Base-by-base conservation (phyloP, 2,888 invertebrate genomes). In the Ganaspis brasiliensis region DNA sequence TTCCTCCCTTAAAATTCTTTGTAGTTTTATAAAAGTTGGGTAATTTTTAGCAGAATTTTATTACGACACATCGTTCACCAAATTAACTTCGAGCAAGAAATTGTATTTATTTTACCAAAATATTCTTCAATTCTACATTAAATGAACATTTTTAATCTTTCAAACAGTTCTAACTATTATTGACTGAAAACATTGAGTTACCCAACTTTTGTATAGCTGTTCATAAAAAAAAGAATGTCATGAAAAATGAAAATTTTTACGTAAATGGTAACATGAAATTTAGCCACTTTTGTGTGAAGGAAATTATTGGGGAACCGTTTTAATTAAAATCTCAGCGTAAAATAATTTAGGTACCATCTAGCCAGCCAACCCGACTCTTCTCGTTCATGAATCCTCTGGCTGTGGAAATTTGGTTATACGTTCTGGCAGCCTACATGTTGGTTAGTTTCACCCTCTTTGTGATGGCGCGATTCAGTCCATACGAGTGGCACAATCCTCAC, bases 351-450 rank as follows among this genome's bases (percentile, higher is more conserved):
- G 96, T 97, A 72, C 97, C 97, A 81, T 97, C 96, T 84, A 98
- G 95, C 77, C 97, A 96, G 92, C 97, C 96, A 73, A 97, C 96
- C 61, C 94, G 96, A 84, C 95, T 96, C 79, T 99, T 99, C 94
- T 98, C 98, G 89, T 99, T 99, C 93, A 96, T 99, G 92, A 98
- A 98, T 90, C 99, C 99, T 0, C 93, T 99, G 87, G 98, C 98
- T 0, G 95, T 97, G 86, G 98, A 99, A 92, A 99, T 99, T 86
- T 99, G 99, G 99, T 93, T 98, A 82, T 97, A 98, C 93, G 97
- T 98, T 78, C 92, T 98, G 82, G 97, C 97, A 24, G 98, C 98
- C 16, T 99, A 99, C 92, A 94, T 98, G 83, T 94, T 98, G 83
- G 98, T 99, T 81, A 97, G 97, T 26, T 97, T 97, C 91, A 97